A percentile compares a stretch with the other conserved stretches of the same genome.
Evolutionary conservation across 2,113 vertebrate genomes (phyloP).

Genomic region (Psettodes erumei): DNA sequence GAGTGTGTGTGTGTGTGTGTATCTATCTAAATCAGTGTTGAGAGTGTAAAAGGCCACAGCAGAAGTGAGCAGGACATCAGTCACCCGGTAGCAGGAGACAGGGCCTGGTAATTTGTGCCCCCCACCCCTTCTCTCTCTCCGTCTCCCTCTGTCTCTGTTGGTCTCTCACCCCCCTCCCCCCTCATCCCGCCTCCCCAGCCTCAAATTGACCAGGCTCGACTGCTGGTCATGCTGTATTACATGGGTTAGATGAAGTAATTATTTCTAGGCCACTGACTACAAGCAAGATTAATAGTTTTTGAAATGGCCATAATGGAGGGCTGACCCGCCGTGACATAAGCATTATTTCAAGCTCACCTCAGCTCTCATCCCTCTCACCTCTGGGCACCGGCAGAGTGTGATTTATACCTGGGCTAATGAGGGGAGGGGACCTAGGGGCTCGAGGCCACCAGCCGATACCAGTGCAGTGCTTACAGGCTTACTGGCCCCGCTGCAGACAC

Average conservation of each 20-base stretch:
- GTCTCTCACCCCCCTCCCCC: neutral
- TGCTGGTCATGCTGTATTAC: slow-evolving; percentile 86
- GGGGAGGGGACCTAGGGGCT: slow-evolving; percentile 68
- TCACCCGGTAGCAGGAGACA: slow-evolving; percentile 78
- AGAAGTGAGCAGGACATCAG: slow-evolving; percentile 74
- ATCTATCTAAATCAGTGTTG: slow-evolving; percentile 77
- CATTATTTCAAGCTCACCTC: slow-evolving; percentile 94
- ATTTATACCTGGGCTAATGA: slow-evolving; percentile 87
- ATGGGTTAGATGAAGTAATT: slow-evolving; percentile 91
- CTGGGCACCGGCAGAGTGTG: slow-evolving; percentile 87
- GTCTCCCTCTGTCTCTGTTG: neutral
- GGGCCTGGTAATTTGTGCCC: slow-evolving; percentile 80
- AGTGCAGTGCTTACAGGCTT: slow-evolving; percentile 46
- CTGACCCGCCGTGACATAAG: slow-evolving; percentile 90
- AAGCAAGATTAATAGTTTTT: slow-evolving; percentile 95
- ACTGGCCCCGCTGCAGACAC: slow-evolving; percentile 31
- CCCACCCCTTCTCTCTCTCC: slow-evolving; percentile 21
- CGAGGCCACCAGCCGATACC: slow-evolving; percentile 49
- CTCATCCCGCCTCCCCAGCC: slow-evolving; percentile 63
- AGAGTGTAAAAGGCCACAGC: slow-evolving; percentile 68
- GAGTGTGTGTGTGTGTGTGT: slow-evolving; percentile 44
- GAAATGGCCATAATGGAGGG: slow-evolving; percentile 92
- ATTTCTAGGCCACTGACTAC: slow-evolving; percentile 90
- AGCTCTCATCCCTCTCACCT: slow-evolving; percentile 91
- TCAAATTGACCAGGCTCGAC: slow-evolving; percentile 85